Evolutionary conservation across 2,113 vertebrate species (phyloP).

Genomic region (Oenanthe oenanthe): DNA sequence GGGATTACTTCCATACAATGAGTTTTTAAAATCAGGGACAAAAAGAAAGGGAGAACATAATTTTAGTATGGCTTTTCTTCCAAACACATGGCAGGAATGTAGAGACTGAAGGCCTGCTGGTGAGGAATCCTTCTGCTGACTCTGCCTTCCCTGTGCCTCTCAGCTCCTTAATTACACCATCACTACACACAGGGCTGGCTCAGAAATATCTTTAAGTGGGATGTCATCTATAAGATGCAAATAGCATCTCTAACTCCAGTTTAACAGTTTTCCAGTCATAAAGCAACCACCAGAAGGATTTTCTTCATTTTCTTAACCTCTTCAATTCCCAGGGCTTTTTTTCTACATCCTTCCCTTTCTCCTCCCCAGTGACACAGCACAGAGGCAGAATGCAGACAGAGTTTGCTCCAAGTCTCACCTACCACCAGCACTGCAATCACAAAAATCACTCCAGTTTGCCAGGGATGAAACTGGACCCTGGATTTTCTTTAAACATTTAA

Average conservation of each 20-base stretch:
- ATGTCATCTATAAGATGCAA: slow-evolving; percentile 12
- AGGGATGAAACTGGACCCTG: neutral
- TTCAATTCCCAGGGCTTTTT: neutral
- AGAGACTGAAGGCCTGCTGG: neutral
- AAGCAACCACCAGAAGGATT: neutral
- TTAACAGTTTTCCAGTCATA: neutral
- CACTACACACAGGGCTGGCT: neutral
- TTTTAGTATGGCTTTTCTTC: neutral
- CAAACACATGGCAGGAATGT: neutral
- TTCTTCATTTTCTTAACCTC: neutral
- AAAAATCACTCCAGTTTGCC: neutral
- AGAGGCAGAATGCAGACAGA: rapidly evolving
- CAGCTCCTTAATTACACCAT: neutral
- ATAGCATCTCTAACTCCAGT: neutral
- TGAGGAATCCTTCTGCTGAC: slow-evolving; percentile 21
- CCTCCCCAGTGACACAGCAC: neutral
- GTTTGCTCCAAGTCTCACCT: neutral
- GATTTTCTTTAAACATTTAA: neutral
- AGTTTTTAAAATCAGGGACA: neutral
- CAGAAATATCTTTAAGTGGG: slow-evolving; percentile 26
- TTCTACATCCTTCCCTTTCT: neutral
- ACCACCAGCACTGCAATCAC: neutral
- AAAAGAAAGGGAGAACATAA: neutral
- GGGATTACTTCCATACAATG: neutral
- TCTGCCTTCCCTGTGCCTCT: neutral